Percentiles rank a stretch among this genome's conserved stretches.
These are phyloP conservation scores for Apteryx owenii DNA, from an alignment of 2,113 vertebrate genomes.

Conservation along the genomic window DNA sequence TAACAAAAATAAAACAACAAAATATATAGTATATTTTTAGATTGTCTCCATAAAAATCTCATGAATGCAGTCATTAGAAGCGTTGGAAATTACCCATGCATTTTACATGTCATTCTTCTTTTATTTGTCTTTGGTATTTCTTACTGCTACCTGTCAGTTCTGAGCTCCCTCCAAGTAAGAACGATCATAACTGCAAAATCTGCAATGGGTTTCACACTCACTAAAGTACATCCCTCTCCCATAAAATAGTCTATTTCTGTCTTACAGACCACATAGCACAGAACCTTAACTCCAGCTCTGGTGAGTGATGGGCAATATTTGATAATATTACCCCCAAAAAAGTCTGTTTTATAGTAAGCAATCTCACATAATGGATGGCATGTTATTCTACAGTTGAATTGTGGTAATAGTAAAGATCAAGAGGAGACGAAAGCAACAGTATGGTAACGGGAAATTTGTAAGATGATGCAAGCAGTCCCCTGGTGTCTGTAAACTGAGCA, in stretches of 20 bases:
- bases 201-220: neutral
- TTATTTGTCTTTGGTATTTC: neutral
- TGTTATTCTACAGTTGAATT: neutral
- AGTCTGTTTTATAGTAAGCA: neutral
- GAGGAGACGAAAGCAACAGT: neutral
- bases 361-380: neutral
- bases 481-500: neutral
- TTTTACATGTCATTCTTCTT: neutral
- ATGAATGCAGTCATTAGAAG: neutral
- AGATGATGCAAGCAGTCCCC: neutral
- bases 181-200: neutral
- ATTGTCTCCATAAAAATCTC: accelerated
- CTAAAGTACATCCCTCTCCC: neutral
- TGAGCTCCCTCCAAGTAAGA: neutral
- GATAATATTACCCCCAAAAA: neutral
- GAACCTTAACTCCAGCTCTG: neutral
- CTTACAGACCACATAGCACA: neutral
- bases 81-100: neutral
- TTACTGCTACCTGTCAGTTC: neutral
- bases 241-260: neutral
- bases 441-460: neutral
- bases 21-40: neutral
- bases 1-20: neutral
- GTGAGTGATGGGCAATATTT: neutral
- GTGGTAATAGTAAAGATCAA: neutral